Conservation (phyloP, 2,113 vertebrate genomes). For the Paracanthobrama guichenoti region DNA sequence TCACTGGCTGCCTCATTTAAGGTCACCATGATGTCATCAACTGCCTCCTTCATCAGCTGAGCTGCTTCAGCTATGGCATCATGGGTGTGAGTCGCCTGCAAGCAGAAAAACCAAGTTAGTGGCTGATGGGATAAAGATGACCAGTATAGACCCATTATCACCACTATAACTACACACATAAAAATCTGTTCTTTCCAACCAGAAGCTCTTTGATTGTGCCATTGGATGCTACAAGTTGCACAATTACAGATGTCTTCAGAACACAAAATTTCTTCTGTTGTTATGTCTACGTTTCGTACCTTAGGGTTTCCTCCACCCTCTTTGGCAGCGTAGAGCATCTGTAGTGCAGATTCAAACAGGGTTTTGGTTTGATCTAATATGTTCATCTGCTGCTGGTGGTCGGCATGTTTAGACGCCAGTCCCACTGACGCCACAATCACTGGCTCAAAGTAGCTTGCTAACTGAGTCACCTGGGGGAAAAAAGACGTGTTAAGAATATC, state of each 20-base stretch:
- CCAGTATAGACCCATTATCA: not conserved
- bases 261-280: not conserved
- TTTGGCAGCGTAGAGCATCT: conserved; percentile 98
- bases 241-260: not conserved
- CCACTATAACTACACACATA: not conserved
- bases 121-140: not conserved
- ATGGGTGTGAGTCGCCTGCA: conserved; percentile 91
- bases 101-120: not conserved
- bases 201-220: not conserved
- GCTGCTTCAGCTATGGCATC: conserved; percentile 93
- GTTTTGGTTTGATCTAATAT: conserved; percentile 98
- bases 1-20: conserved; percentile 96
- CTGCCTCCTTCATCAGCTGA: conserved; percentile 97
- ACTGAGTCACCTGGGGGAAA: conserved; percentile 85
- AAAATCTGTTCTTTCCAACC: not conserved
- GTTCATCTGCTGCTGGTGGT: conserved; percentile 98
- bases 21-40: conserved; percentile 98
- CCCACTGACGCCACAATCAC: conserved; percentile 91
- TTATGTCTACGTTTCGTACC: conserved; percentile 69
- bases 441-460: conserved; percentile 96
- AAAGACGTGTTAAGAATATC: not conserved
- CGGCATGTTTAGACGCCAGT: conserved; percentile 88
- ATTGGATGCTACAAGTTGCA: not conserved
- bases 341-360: conserved; percentile 91
- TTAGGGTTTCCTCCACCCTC: conserved; percentile 98